Evolutionary conservation across 2,797 vertebrate species (phyloP).

Genomic region (Simalia tracyae): DNA sequence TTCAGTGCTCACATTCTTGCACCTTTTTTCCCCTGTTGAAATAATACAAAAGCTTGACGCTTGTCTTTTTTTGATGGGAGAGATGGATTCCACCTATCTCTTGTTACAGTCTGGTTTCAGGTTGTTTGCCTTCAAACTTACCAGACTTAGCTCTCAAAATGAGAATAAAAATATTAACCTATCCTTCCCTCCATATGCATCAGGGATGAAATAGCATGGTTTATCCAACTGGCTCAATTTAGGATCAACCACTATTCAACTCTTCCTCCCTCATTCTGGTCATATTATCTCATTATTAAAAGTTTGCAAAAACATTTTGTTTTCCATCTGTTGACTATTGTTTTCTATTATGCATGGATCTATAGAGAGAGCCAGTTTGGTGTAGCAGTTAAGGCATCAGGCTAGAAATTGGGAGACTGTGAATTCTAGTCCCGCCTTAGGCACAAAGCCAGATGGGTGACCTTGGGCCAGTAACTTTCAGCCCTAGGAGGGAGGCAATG

Average conservation of each 20-base stretch:
- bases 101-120: background rate
- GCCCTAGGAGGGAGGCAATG: background rate
- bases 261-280: background rate
- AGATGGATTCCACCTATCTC: background rate
- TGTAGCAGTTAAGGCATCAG: background rate
- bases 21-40: background rate
- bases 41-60: too few species aligned
- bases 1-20: background rate
- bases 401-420: background rate
- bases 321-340: background rate
- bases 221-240: background rate
- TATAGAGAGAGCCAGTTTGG: background rate
- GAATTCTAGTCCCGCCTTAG: background rate
- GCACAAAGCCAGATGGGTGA: background rate
- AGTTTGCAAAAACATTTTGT: background rate
- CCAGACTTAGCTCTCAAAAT: background rate
- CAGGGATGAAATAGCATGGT: background rate
- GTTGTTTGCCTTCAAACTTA: background rate
- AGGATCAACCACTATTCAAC: background rate
- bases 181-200: background rate
- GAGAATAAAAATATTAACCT: background rate
- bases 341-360: background rate
- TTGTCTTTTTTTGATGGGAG: too few species aligned
- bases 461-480: background rate
- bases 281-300: background rate